Evolutionary conservation across 2,888 invertebrate genomes (phyloP).

Genomic region (Globia sparganii): DNA sequence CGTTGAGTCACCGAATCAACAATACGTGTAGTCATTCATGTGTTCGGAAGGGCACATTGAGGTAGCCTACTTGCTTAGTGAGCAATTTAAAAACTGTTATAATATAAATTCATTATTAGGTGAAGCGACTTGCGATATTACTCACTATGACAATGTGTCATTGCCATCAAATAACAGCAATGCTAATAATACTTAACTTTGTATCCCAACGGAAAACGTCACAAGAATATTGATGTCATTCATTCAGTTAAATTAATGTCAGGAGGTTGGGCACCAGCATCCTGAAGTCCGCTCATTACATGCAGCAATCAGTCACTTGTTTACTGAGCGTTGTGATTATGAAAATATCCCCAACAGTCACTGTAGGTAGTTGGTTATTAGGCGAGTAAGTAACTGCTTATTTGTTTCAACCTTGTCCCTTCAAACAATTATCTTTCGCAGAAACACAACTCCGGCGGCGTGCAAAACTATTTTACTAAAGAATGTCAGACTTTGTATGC

Average conservation of each 20-base stretch:
- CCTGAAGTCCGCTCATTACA: slow-evolving; percentile 23
- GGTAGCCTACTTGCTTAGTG: slow-evolving; percentile 32
- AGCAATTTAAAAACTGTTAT: slow-evolving; percentile 46
- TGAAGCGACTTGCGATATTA: slow-evolving; percentile 24
- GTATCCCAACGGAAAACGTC: slow-evolving; percentile 13
- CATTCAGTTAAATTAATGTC: slow-evolving; percentile 25
- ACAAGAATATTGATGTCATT: slow-evolving; percentile 22
- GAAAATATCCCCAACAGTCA: slow-evolving; percentile 15
- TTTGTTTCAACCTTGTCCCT: slow-evolving; percentile 25
- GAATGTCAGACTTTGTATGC: slow-evolving; percentile 13
- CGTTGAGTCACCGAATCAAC: slow-evolving; percentile 61
- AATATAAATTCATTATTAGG: slow-evolving; percentile 30
- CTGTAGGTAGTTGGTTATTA: slow-evolving; percentile 1
- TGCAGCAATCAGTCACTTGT: slow-evolving; percentile 11
- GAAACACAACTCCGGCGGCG: slow-evolving; percentile 13
- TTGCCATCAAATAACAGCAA: slow-evolving; percentile 22
- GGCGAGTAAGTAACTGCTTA: slow-evolving; percentile 8
- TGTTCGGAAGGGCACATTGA: slow-evolving; percentile 46
- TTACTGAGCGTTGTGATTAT: slow-evolving; percentile 23
- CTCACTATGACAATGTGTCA: slow-evolving; percentile 50
- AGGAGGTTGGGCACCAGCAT: slow-evolving; percentile 8
- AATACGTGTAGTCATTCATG: slow-evolving; percentile 66
- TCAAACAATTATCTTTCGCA: slow-evolving; percentile 7
- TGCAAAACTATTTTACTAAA: not conserved
- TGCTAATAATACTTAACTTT: slow-evolving; percentile 13